Evolutionary conservation across 2,113 vertebrate genomes (phyloP), one percentile per base, ranked within the genome.

Genomic region (Ellobius talpinus): DNA sequence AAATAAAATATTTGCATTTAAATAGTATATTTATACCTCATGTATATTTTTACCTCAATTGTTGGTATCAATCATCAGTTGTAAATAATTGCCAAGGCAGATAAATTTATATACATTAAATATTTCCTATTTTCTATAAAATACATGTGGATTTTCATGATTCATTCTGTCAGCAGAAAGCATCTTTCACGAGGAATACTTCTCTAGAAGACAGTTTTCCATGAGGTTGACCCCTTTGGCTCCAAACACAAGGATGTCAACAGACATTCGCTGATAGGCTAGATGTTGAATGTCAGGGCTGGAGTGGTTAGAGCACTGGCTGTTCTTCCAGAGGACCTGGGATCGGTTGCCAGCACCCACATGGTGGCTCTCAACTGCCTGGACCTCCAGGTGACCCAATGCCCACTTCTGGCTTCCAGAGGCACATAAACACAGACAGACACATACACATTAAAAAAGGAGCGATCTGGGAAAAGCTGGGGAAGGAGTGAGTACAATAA

Each of bases 11-110:
- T 93, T 93, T 98, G 63, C 97, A 97, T 99, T 98, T 98, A 95
- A 98, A 98, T 98, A 98, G 98, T 98, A 97, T 98, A 98, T 98
- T 98, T 98, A 98, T 99, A 99, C 99, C 98, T 99, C 99, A 99
- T 98, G 97, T 97, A 94, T 98, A 98, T 98, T 98, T 98, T 98
- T 98, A 99, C 99, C 99, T 99, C 98, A 97, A 97, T 97, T 98
- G 97, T 98, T 98, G 97, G 92, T 98, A 98, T 98, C 98, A 97
- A 82, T 98, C 98, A 98, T 98, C 97, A 96, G 61, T 95, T 99
- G 98, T 99, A 98, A 98, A 95, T 97, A 97, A 98, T 97, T 98
- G 95, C 98, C 96, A 95, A 98, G 96, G 95, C 97, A 97, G 98
- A 98, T 98, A 98, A 98, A 98, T 98, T 98, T 98, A 97, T 97